Evolutionary conservation across 2,113 vertebrate species (phyloP).

Genomic region (Engraulis encrasicolus): DNA sequence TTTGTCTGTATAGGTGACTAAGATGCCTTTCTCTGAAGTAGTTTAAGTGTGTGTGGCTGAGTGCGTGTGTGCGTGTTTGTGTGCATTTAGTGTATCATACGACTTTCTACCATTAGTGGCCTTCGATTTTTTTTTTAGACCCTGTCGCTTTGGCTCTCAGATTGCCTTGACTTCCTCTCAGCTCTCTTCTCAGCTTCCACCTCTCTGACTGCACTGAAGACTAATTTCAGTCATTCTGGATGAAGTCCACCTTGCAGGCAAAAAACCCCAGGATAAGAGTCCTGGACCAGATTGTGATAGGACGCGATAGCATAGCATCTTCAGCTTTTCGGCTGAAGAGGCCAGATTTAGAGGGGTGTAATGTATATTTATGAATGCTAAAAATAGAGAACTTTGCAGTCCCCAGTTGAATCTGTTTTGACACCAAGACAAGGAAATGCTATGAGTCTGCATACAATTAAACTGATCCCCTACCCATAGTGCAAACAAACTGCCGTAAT

Average conservation of each 20-base stretch:
- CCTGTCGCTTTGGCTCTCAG: slow-evolving; percentile 16
- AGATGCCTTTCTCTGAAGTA: background rate
- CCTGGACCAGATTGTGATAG: background rate
- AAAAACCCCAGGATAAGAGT: background rate
- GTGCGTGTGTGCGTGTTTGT: background rate
- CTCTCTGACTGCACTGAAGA: slow-evolving; percentile 10
- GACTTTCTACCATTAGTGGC: background rate
- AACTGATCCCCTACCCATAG: background rate
- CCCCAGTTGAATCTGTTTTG: background rate
- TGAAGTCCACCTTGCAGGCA: background rate
- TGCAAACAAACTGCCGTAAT: background rate
- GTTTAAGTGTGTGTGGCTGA: background rate
- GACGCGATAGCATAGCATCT: background rate
- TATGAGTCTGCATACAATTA: background rate
- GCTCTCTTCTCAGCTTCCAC: slow-evolving; percentile 14
- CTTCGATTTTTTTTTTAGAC: slow-evolving; percentile 6
- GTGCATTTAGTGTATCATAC: background rate
- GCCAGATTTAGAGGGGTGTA: background rate
- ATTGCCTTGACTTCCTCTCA: slow-evolving; percentile 19
- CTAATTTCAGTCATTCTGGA: slow-evolving; percentile 18
- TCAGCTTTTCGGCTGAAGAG: background rate
- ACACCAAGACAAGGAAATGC: background rate
- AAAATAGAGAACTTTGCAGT: background rate
- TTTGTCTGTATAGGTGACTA: too few relatives aligned
- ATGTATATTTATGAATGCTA: background rate